Evolutionary conservation across 2,888 invertebrate genomes (phyloP).

Genomic region (Thera britannica): DNA sequence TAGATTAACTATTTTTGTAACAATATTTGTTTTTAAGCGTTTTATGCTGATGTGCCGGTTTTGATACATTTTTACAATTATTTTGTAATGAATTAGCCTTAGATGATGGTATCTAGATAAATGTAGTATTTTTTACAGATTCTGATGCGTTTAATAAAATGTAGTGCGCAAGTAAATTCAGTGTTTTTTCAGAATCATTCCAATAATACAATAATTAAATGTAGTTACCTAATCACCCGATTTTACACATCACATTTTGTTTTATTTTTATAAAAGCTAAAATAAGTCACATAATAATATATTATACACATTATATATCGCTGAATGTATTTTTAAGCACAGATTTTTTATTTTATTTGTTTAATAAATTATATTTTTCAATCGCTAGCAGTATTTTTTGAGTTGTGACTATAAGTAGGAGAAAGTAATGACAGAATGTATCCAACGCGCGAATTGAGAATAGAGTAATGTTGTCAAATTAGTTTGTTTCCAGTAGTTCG

Average conservation of each 20-base stretch:
- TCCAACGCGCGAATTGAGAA: no score
- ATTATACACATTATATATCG: background rate
- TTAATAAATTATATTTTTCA: conserved; percentile 35
- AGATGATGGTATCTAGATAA: conserved; percentile 36
- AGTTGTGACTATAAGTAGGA: conserved; percentile 35
- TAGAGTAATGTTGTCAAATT: no score
- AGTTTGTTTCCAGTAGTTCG: no score
- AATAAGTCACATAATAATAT: background rate
- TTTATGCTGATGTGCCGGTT: conserved; percentile 61
- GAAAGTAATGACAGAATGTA: background rate
- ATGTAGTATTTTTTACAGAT: conserved; percentile 22
- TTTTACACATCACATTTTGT: conserved; percentile 2
- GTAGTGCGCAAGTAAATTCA: conserved; percentile 23
- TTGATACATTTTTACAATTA: conserved; percentile 67
- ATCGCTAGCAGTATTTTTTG: conserved; percentile 58
- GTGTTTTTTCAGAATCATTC: conserved; percentile 25
- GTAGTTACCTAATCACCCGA: background rate
- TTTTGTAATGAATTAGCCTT: conserved; percentile 57
- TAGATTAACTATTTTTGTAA: conserved; percentile 72
- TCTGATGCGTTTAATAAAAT: background rate
- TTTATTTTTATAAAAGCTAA: conserved; percentile 6
- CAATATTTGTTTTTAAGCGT: conserved; percentile 67
- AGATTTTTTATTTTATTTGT: conserved; percentile 41
- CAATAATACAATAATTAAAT: conserved; percentile 1
- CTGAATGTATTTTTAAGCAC: conserved; percentile 24